phyloP scores from a whole-genome alignment of 2,888 invertebrate genomes.

The Drosophila kokeensis region DNA sequence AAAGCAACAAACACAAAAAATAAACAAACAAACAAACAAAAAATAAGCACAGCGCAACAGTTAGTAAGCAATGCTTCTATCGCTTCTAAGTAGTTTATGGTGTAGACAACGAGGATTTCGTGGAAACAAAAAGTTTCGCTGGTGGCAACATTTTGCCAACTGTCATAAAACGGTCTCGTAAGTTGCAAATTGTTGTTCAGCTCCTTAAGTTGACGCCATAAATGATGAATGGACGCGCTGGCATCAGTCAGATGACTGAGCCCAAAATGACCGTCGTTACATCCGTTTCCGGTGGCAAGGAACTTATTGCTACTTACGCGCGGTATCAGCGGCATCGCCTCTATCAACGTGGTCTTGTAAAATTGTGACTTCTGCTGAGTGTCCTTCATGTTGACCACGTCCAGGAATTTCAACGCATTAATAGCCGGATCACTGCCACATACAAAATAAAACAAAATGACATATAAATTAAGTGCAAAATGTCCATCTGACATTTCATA shows the following conservation, averaged over 20 bases:
- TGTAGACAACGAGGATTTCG: background rate
- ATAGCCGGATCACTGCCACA: constrained; percentile 93
- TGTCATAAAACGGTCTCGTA: constrained; percentile 67
- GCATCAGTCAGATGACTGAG: background rate
- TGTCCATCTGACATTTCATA: background rate
- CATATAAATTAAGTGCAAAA: constrained; percentile 33
- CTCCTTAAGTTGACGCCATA: constrained; percentile 58
- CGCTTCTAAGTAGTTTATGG: constrained; percentile 2
- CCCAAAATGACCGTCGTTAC: constrained; percentile 22
- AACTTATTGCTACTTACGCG: constrained; percentile 87
- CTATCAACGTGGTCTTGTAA: constrained; percentile 94
- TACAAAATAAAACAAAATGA: constrained; percentile 5
- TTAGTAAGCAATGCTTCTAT: background rate
- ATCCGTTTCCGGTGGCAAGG: constrained; percentile 51
- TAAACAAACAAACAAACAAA: background rate
- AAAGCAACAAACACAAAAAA: constrained; percentile 8
- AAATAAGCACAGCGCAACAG: background rate
- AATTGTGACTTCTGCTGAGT: constrained; percentile 95
- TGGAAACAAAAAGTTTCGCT: constrained; percentile 37
- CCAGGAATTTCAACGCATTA: constrained; percentile 95
- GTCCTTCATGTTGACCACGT: constrained; percentile 96
- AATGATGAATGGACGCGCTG: constrained; percentile 68
- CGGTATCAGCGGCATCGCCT: constrained; percentile 94
- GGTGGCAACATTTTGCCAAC: constrained; percentile 42
- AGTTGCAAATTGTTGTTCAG: constrained; percentile 68